Evolutionary conservation across 2,797 vertebrate species (phyloP), one percentile per base, ranked within the genome.

Genomic region (Melopsittacus undulatus): DNA sequence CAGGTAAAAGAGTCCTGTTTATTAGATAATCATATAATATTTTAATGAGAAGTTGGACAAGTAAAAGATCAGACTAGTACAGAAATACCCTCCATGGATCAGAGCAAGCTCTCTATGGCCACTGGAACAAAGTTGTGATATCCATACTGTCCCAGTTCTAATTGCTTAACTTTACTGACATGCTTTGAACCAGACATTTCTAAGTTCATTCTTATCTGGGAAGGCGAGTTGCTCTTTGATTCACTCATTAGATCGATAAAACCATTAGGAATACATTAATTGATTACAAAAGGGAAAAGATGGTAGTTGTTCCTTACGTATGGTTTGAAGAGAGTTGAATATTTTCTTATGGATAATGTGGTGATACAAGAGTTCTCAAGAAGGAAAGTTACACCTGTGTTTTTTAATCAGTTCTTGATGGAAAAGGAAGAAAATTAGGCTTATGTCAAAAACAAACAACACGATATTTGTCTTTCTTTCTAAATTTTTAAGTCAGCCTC

Each of bases 41-140:
- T 30, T 46, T 69, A 57, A 76, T 4, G 3, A 75, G 57, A 79
- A 75, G 7, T 29, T 90, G 30, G 5, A 29, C 40, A 70, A 68
- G 22, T 6, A 69, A 63, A 92, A 90, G 1, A 8, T 4, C 43
- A 43, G 14, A 79, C 12, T 76, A 52, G 36, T 26, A 22, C 3
- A 76, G 46, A 69, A 85, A 40, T 67, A 66, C 19, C 21, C 5
- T 57, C 3, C 16, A 24, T 13, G 23, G 26, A 42, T 14, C 2
- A 11, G 7, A 87, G 15, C 22, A 80, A 89, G 21, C 4, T 48
- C 19, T 70, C 36, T 73, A 9, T 22, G 14, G 32, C 72, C 26
- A 17, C 18, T 61, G 11, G 5, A 89, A 48, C 13, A 30, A 5
- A 79, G 26, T 1, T 45, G 29, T 0, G 1, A 26, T 48, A 45